Evolutionary conservation across 2,888 invertebrate species (phyloP).

Genomic region (Monopis laevigella): DNA sequence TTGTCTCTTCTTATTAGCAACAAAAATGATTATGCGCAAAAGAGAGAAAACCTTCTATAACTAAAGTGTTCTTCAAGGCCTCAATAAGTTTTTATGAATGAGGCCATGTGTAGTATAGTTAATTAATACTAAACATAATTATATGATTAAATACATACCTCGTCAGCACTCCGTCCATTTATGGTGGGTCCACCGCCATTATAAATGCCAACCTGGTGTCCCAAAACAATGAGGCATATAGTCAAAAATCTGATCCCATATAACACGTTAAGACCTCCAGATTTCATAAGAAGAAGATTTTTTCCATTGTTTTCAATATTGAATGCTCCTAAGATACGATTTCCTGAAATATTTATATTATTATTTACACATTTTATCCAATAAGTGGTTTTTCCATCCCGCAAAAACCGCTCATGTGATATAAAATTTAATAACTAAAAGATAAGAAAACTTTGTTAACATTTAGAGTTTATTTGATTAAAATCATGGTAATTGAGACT

Average conservation of each 20-base stretch:
- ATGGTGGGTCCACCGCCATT: constrained; percentile 50
- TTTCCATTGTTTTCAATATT: constrained; percentile 43
- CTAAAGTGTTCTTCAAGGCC: too few relatives aligned
- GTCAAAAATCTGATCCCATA: constrained; percentile 67
- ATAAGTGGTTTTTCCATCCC: too few relatives aligned
- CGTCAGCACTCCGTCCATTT: constrained; percentile 62
- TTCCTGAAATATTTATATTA: too few relatives aligned
- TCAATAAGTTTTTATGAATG: too few relatives aligned
- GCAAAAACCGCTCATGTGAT: too few relatives aligned
- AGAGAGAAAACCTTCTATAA: too few relatives aligned
- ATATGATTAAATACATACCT: constrained; percentile 34
- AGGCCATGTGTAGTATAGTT: too few relatives aligned
- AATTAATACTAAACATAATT: neutral
- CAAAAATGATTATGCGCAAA: too few relatives aligned
- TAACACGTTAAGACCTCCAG: constrained; percentile 53
- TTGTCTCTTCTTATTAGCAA: too few relatives aligned
- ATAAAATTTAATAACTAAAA: neutral
- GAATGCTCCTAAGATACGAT: constrained; percentile 33
- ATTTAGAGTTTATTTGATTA: too few relatives aligned
- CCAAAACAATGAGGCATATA: constrained; percentile 64
- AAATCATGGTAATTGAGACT: too few relatives aligned
- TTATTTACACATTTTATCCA: too few relatives aligned
- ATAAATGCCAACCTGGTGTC: constrained; percentile 53
- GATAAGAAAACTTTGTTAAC: neutral
- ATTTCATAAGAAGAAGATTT: constrained; percentile 36